Conservation (phyloP, 1,140 invertebrate genomes). For the Ceratina calcarata region DNA sequence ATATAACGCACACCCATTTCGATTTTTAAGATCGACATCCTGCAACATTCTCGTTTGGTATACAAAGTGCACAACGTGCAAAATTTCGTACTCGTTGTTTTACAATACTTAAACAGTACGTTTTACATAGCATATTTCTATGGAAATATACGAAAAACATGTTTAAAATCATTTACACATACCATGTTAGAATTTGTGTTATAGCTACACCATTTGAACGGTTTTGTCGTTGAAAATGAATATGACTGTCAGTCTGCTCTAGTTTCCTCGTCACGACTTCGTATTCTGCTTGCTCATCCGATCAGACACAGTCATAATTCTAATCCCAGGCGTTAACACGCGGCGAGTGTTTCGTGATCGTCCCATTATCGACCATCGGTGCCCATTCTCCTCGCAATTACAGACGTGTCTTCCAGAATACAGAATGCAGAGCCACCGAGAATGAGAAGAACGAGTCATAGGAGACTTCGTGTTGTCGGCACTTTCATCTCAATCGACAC, state of each 20-base stretch:
- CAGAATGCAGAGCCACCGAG: neutral
- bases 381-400: constrained; percentile 39
- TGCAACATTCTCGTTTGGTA: too few relatives aligned
- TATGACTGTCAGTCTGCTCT: neutral
- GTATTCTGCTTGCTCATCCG: neutral
- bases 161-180: too few relatives aligned
- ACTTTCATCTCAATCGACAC: constrained; percentile 68
- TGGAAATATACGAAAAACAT: too few relatives aligned
- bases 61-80: too few relatives aligned
- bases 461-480: constrained; percentile 48
- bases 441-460: constrained; percentile 27
- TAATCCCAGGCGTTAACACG: constrained; percentile 11
- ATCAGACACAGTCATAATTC: neutral
- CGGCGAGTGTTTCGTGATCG: constrained; percentile 1
- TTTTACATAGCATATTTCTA: neutral
- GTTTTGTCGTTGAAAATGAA: neutral
- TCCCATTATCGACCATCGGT: constrained; percentile 34
- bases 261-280: too few relatives aligned
- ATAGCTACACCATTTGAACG: neutral
- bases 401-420: constrained; percentile 30
- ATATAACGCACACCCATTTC: neutral
- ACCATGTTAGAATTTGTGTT: too few relatives aligned
- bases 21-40: neutral
- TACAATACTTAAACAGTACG: neutral
- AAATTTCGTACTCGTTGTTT: too few relatives aligned